Base-by-base conservation (phyloP, 1,140 invertebrate species). In the Epicauta chinensis region DNA sequence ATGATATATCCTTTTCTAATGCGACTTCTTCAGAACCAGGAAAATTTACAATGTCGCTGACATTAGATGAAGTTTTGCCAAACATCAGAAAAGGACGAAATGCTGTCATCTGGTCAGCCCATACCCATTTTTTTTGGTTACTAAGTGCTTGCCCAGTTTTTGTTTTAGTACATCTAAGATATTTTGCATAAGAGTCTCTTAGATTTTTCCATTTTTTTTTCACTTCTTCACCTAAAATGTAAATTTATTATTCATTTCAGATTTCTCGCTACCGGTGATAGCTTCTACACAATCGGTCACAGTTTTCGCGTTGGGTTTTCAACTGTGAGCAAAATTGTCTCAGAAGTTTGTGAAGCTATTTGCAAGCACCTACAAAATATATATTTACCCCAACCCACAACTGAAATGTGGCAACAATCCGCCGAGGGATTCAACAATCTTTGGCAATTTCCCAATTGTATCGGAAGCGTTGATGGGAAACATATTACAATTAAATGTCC, bases 391-490 rank as follows among this genome's bases (percentile, higher is more conserved):
- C 15, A 55, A 53, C 56, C 61, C n/a, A 55, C 54, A n/a, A 57
- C 1, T 45, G 50, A 66, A 43, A 53, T 53, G 17, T 64, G 63
- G 59, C 44, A 63, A 58, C 45, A 59, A 54, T 48, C 56, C 17
- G 55, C 43, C 13, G 39, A 49, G 17, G 59, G 52, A n/a, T 71
- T 71, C 58, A 31, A 53, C 40, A 52, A 52, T 35, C 36, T 16
- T 42, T 71, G 65, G 61, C 44, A 65, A 48, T 74, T 73, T 60
- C 72, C 60, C 23, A 62, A 62, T 31, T 60, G 55, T 63, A 34
- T 73, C 43, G 69, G 68, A 3, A 63, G 64, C 30, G 61, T 76
- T 7, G 73, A 76, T 58, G 69, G 71, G 4, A 76, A 75, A 55
- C 71, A 76, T 51, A 45, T 75, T 15, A 52, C 59, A 23, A 68